These are phyloP conservation scores for Pachypeltis micranthus DNA, from an alignment of 1,140 invertebrate species.

Conservation along the genomic window DNA sequence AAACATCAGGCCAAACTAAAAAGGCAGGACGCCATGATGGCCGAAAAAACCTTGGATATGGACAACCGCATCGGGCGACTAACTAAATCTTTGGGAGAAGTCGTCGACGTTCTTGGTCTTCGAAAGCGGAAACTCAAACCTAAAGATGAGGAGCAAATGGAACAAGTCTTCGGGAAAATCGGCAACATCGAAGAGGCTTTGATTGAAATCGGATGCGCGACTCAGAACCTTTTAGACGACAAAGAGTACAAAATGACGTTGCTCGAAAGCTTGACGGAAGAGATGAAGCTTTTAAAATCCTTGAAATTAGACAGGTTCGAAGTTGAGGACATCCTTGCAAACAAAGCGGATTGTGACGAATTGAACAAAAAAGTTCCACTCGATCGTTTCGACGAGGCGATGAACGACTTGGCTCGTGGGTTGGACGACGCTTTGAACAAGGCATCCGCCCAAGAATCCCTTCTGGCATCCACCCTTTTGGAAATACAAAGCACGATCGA, in stretches of 20 bases:
- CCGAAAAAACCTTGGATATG: conserved; percentile 26
- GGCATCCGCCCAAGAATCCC: conserved; percentile 43
- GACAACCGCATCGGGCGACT: conserved; percentile 28
- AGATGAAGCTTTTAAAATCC: conserved; percentile 33
- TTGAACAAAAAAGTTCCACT: conserved; percentile 55
- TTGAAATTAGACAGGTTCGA: conserved; percentile 51
- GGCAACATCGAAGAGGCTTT: conserved; percentile 1
- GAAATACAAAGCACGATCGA: conserved; percentile 53
- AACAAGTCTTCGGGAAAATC: background rate
- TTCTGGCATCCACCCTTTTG: conserved; percentile 36
- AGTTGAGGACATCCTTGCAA: conserved; percentile 51
- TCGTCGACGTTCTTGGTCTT: background rate
- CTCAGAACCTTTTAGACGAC: conserved; percentile 5
- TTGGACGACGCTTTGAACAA: conserved; percentile 50
- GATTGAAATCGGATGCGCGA: background rate
- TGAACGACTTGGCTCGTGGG: conserved; percentile 46
- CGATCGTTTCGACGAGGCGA: conserved; percentile 52
- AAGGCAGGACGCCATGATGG: conserved; percentile 28
- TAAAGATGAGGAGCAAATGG: conserved; percentile 1
- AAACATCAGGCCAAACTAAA: conserved; percentile 24
- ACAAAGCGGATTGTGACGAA: conserved; percentile 53
- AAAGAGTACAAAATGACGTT: background rate
- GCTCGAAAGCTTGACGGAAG: background rate
- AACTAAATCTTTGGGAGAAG: conserved; percentile 19
- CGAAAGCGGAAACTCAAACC: background rate